phyloP scores from a whole-genome alignment of 1,140 invertebrate species.

The Phenacoccus solenopsis region DNA sequence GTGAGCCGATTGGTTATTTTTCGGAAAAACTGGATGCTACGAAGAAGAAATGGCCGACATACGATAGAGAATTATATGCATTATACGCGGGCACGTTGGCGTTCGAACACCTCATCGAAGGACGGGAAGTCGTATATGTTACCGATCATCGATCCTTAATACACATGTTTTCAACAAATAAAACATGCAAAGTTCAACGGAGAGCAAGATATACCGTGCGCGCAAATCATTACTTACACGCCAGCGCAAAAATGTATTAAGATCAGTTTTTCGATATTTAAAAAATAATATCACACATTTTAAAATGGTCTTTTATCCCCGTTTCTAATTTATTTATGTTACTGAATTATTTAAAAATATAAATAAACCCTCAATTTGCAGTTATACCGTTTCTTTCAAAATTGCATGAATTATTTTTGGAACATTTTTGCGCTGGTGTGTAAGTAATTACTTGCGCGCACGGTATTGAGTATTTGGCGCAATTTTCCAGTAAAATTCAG shows the following conservation, averaged over 20 bases:
- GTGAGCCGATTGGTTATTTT: slow-evolving; percentile 32
- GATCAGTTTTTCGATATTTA: too few species aligned
- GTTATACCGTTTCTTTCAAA: too few species aligned
- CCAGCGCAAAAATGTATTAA: too few species aligned
- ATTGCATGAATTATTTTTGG: too few species aligned
- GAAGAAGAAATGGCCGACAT: slow-evolving; percentile 32
- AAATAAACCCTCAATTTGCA: too few species aligned
- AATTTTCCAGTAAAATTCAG: neutral
- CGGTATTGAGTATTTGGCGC: neutral
- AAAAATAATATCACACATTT: too few species aligned
- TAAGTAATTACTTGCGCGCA: too few species aligned
- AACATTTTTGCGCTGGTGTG: too few species aligned
- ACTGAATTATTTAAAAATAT: too few species aligned
- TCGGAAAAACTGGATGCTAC: slow-evolving; percentile 31
- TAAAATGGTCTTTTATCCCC: too few species aligned
- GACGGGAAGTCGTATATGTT: neutral
- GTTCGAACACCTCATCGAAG: neutral
- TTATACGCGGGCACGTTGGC: slow-evolving; percentile 33
- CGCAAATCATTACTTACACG: too few species aligned
- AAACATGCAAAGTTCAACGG: neutral
- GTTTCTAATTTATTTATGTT: too few species aligned
- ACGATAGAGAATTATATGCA: slow-evolving; percentile 36
- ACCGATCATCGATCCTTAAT: neutral
- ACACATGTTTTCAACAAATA: neutral
- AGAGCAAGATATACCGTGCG: neutral